Base-by-base conservation (phyloP, 2,888 invertebrate species). In the Therioaphis trifolii region DNA sequence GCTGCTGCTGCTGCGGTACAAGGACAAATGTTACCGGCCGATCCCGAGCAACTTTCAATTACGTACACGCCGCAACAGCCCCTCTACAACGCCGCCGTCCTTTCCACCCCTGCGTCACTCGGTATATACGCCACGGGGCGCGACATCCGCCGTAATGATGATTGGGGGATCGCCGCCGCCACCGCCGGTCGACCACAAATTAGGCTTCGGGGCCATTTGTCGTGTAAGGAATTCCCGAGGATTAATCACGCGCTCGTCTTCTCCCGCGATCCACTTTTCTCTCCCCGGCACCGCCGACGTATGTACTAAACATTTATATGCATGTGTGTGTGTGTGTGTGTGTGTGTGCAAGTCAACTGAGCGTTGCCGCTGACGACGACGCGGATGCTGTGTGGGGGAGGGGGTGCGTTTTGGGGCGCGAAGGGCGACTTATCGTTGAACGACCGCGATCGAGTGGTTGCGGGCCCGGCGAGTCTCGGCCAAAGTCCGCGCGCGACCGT, bases 21-120 rank as follows among this genome's bases (percentile, higher is more conserved):
- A 69, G 79, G 69, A 79, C 79, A 79, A 79, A 79, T 79, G 68
- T 69, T 78, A 52, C 78, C 78, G 52, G 24, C n/a, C 15, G n/a
- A 52, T 40, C n/a, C 68, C 15, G 78, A 29, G 68, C 52, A 69
- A 79, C 68, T 79, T 79, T 79, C 79, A 79, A 79, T 79, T 79
- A 79, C 79, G 21, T 63, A 29, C 18, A 63, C 35, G 35, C 35
- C 46, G n/a, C 4, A 24, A 18, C 52, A 52, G 52, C 52, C 52
- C 58, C 21, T 24, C 21, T 21, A 12, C 58, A 21, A 3, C 21
- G 7, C 21, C 2, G 21, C 58, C 9, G n/a, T 21, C 4, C 55
- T 3, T 5, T 0, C 55, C 1, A 21, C 27, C 52, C 9, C 24
- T 43, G 4, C 2, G 40, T 14, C 43, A 15, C 40, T 9, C 27